These are phyloP conservation scores for Schizotus pectinicornis DNA, from an alignment of 2,888 invertebrate genomes.

Conservation along the genomic window DNA sequence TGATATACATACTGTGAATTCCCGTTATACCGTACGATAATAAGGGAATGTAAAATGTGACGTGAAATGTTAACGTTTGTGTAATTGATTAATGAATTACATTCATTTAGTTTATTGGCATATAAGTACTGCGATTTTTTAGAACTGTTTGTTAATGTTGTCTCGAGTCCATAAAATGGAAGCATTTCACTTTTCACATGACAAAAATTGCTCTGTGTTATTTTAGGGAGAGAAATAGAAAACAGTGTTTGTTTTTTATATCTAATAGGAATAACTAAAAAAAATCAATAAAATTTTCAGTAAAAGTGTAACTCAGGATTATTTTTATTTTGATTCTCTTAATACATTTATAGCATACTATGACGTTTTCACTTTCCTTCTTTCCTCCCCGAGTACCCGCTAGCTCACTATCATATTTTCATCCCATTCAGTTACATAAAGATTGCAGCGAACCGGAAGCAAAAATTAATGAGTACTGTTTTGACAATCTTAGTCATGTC, in stretches of 20 bases:
- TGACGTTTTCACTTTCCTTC: conserved; percentile 1
- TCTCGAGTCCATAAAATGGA: conserved; percentile 51
- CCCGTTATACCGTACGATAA: conserved; percentile 20
- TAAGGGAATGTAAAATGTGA: conserved; percentile 40
- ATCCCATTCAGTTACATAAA: no score
- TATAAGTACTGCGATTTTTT: conserved; percentile 31
- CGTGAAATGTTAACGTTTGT: conserved; percentile 45
- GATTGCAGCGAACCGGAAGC: no score
- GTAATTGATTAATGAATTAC: not conserved
- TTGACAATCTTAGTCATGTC: no score
- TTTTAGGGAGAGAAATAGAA: conserved; percentile 58
- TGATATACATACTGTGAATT: conserved; percentile 20
- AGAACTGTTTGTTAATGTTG: conserved; percentile 38
- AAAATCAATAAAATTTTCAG: conserved; percentile 62
- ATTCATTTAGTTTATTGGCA: conserved; percentile 4
- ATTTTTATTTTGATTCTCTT: conserved; percentile 17
- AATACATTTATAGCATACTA: conserved; percentile 26
- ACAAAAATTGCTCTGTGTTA: conserved; percentile 62
- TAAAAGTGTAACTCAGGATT: conserved; percentile 45
- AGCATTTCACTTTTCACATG: conserved; percentile 55
- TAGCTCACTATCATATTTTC: no score
- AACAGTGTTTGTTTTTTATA: conserved; percentile 68
- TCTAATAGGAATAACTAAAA: conserved; percentile 65
- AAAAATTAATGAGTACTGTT: no score
- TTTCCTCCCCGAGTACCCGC: no score